These are phyloP conservation scores for Rhamnusium bicolor DNA, from an alignment of 2,888 invertebrate species.

Conservation along the genomic window DNA sequence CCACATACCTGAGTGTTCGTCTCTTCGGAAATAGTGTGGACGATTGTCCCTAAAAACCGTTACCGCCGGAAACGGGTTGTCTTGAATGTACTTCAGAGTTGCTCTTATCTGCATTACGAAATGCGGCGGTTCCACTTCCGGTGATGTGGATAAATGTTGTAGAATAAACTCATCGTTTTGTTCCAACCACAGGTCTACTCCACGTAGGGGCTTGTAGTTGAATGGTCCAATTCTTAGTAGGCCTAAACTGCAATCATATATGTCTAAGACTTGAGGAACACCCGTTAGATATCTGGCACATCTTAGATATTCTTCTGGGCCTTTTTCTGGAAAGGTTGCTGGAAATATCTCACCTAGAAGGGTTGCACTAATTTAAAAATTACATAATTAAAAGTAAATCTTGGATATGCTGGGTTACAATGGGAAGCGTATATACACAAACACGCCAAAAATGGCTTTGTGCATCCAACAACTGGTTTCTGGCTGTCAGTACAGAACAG, in stretches of 20 bases:
- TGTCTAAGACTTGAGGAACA: conserved; percentile 86
- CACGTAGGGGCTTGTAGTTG: conserved; percentile 92
- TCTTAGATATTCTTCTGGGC: conserved; percentile 88
- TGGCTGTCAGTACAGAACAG: too few species aligned
- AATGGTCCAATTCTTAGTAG: conserved; percentile 93
- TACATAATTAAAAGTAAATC: background rate
- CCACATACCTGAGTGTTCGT: conserved; percentile 90
- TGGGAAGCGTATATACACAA: too few species aligned
- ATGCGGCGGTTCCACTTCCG: conserved; percentile 92
- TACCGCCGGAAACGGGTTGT: conserved; percentile 94
- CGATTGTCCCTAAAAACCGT: conserved; percentile 95
- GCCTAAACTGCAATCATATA: conserved; percentile 90
- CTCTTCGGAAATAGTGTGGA: conserved; percentile 91
- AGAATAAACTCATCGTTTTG: conserved; percentile 94
- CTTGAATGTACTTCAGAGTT: conserved; percentile 92
- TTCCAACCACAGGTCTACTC: conserved; percentile 91
- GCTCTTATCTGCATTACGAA: conserved; percentile 90
- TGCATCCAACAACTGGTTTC: too few species aligned
- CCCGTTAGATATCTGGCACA: conserved; percentile 89
- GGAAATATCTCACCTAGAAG: conserved; percentile 88
- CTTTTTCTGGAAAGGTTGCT: conserved; percentile 91
- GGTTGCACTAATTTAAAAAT: background rate
- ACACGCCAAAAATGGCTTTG: too few species aligned
- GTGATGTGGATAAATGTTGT: conserved; percentile 92
- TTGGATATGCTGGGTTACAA: too few species aligned